phyloP scores from a whole-genome alignment of 2,113 vertebrate species.

The Anolis carolinensis region DNA sequence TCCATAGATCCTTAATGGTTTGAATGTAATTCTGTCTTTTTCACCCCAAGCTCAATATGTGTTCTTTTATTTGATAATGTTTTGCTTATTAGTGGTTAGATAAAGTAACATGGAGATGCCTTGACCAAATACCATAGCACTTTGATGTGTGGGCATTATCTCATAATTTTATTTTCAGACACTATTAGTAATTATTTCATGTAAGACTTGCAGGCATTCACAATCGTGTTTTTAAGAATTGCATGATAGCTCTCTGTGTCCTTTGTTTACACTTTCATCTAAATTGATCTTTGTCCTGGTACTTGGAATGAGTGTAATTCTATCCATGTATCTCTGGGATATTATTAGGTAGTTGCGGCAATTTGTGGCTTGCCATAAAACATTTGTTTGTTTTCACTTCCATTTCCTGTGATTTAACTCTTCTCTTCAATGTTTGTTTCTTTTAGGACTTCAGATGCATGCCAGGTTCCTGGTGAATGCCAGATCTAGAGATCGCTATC shows the following conservation, averaged over 20 bases:
- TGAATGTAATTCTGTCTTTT: background rate
- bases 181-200: background rate
- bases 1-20: background rate
- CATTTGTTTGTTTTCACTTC: slow-evolving; percentile 13
- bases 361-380: slow-evolving; percentile 56
- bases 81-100: background rate
- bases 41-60: background rate
- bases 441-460: slow-evolving; percentile 94
- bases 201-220: background rate
- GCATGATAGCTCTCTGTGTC: background rate
- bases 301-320: slow-evolving; percentile 54
- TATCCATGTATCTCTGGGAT: slow-evolving; percentile 62
- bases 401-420: slow-evolving; percentile 46
- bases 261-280: slow-evolving; percentile 19
- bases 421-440: background rate
- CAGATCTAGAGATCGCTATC: slow-evolving; percentile 88
- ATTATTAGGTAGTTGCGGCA: slow-evolving; percentile 64
- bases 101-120: background rate
- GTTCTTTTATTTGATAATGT: background rate
- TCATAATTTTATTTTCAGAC: background rate
- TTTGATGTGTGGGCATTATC: background rate
- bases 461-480: slow-evolving; percentile 90
- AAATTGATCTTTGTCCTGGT: slow-evolving; percentile 62
- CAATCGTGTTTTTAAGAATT: background rate
- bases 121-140: slow-evolving; percentile 8